phyloP scores from a whole-genome alignment of 2,113 vertebrate species.

The Chloebia gouldiae region DNA sequence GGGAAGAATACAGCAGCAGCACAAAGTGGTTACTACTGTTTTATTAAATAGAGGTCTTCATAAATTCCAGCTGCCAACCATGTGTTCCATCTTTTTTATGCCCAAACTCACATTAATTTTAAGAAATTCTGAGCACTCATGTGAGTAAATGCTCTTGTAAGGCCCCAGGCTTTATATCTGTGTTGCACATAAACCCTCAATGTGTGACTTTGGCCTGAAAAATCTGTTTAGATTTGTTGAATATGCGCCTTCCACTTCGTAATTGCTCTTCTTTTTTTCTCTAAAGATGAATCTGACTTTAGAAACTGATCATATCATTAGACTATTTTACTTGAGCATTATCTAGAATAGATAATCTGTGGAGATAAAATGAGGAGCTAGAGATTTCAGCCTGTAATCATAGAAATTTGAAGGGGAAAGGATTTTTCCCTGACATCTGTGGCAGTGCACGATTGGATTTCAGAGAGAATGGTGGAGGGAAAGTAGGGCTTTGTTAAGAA shows the following conservation, averaged over 20 bases:
- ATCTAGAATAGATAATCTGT: not conserved
- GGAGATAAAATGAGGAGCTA: not conserved
- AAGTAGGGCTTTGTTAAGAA: not conserved
- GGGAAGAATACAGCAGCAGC: not conserved
- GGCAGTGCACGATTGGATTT: not conserved
- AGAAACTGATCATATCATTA: not conserved
- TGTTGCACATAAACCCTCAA: not conserved
- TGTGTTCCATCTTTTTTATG: constrained; percentile 9
- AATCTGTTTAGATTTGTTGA: not conserved
- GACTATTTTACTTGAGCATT: not conserved
- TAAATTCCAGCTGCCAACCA: not conserved
- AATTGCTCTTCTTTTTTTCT: not conserved
- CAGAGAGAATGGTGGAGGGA: not conserved
- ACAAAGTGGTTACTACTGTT: constrained; percentile 34
- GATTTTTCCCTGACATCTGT: not conserved
- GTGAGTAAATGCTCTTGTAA: not conserved
- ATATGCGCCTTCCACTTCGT: not conserved
- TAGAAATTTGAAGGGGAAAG: not conserved
- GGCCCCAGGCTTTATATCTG: not conserved
- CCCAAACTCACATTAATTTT: not conserved
- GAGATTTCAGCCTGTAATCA: not conserved
- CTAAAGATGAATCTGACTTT: not conserved
- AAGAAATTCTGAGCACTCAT: not conserved
- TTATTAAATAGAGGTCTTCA: constrained; percentile 20
- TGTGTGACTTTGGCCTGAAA: not conserved